Evolutionary conservation across 2,797 vertebrate genomes (phyloP).

Genomic region (Sylvilagus floridanus): DNA sequence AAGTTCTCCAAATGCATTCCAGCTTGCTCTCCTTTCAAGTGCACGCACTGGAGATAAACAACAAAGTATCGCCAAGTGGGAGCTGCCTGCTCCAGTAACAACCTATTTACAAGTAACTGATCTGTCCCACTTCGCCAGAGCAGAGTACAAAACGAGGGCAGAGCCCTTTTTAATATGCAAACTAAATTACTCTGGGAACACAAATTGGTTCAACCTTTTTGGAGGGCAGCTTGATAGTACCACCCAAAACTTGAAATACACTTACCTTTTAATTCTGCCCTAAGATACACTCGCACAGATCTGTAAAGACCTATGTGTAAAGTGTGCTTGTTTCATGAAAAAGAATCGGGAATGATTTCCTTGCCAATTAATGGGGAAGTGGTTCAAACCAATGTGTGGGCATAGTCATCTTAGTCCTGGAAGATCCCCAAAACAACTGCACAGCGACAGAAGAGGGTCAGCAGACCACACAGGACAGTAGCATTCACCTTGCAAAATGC

Average conservation of each 20-base stretch:
- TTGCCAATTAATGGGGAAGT: background rate
- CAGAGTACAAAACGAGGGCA: background rate
- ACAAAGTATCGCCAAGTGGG: background rate
- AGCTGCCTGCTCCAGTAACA: background rate
- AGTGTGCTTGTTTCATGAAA: background rate
- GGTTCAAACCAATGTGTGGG: background rate
- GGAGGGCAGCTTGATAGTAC: background rate
- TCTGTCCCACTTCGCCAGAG: background rate
- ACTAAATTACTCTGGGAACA: background rate
- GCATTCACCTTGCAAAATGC: background rate
- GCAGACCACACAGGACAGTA: background rate
- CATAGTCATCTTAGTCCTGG: background rate
- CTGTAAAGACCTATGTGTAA: background rate
- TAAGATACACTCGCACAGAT: background rate
- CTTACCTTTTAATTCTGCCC: background rate
- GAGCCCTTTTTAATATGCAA: slow-evolving; percentile 46
- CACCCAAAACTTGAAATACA: background rate
- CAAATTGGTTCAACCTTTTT: background rate
- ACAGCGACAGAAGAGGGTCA: background rate
- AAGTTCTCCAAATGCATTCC: background rate
- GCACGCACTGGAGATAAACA: background rate
- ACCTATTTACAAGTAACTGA: background rate
- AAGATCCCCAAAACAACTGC: background rate
- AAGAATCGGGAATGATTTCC: background rate
- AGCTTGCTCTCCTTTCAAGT: slow-evolving; percentile 15